A percentile compares a stretch with the other conserved stretches of the same genome.
Conservation (phyloP, 2,113 vertebrate species). For the Cisticola juncidis region DNA sequence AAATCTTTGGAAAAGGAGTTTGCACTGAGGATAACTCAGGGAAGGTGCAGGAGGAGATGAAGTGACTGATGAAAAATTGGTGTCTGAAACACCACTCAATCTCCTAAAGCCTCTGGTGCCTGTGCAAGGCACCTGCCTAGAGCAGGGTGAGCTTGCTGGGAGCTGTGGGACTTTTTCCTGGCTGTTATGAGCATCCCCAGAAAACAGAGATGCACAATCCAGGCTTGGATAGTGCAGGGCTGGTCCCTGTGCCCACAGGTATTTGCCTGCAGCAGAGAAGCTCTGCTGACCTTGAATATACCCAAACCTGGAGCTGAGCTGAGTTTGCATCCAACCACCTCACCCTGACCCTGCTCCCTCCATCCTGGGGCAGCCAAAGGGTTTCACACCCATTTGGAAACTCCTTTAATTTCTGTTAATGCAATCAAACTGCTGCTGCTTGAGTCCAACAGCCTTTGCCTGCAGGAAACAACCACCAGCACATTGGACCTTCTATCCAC, state of each 20-base stretch:
- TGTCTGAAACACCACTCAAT: not conserved
- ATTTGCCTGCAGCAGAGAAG: not conserved
- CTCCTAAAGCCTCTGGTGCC: not conserved
- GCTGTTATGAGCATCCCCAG: not conserved
- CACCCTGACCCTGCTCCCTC: not conserved
- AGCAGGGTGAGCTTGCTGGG: not conserved
- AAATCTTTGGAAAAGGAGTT: not conserved
- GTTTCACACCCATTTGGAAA: accelerated
- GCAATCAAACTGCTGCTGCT: not conserved
- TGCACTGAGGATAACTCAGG: accelerated
- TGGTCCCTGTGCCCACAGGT: not conserved
- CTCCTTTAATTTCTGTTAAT: not conserved
- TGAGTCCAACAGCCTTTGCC: not conserved
- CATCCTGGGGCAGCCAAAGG: not conserved
- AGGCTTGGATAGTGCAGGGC: accelerated
- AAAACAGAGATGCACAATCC: not conserved
- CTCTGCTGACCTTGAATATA: not conserved
- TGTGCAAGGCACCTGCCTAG: not conserved
- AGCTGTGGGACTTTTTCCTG: not conserved
- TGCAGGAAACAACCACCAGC: not conserved
- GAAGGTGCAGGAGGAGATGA: not conserved
- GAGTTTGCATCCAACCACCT: accelerated
- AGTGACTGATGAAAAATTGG: not conserved
- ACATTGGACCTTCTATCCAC: not conserved
- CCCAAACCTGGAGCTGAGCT: not conserved